Evolutionary conservation across 2,113 vertebrate species (phyloP).

Genomic region (Crotalus horridus): DNA sequence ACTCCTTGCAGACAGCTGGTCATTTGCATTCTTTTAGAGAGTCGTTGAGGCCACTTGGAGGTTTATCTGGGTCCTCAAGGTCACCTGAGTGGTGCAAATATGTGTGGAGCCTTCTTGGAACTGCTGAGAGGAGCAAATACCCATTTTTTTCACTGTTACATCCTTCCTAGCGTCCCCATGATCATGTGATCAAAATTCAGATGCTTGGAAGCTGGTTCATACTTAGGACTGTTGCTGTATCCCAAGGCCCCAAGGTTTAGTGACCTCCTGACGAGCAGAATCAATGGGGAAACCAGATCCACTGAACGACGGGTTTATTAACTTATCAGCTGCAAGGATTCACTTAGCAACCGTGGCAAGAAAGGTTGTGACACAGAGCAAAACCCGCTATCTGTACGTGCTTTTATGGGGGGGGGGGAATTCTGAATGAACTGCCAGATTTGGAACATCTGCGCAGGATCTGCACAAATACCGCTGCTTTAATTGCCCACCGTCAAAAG

Average conservation of each 20-base stretch:
- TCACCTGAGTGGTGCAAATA: no score
- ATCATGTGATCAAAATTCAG: neutral
- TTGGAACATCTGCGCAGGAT: neutral
- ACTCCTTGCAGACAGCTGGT: no score
- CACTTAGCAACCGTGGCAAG: neutral
- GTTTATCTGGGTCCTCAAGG: no score
- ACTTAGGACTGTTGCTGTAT: neutral
- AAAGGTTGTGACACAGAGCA: neutral
- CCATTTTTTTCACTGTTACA: neutral
- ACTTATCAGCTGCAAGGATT: neutral
- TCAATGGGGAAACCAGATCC: neutral
- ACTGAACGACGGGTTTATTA: neutral
- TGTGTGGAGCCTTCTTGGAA: no score
- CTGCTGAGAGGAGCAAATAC: no score
- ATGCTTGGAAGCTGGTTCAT: rapidly evolving
- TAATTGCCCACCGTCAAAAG: neutral
- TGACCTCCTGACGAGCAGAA: no score
- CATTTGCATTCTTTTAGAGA: no score
- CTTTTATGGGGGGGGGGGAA: neutral
- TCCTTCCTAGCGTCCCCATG: no score
- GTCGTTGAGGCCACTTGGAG: no score
- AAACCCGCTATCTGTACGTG: neutral
- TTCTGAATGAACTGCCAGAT: neutral
- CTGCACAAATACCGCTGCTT: neutral
- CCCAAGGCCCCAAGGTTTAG: no score